A percentile compares a stretch with the other conserved stretches of the same genome.
These are phyloP conservation scores for Bothrops jararaca DNA, from an alignment of 2,113 vertebrate species.

Conservation along the genomic window DNA sequence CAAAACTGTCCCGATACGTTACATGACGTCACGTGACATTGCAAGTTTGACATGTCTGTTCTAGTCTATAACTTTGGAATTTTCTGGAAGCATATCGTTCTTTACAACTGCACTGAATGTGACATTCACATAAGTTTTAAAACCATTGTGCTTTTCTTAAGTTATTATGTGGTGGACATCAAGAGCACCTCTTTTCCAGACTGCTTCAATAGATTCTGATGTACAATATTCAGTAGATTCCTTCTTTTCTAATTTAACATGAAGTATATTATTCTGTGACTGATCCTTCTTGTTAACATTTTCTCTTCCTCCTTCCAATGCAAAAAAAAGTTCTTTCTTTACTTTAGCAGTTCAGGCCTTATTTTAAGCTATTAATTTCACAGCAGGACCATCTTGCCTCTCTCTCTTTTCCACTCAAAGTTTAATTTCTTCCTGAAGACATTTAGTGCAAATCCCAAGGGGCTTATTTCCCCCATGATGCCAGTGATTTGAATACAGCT, in stretches of 20 bases:
- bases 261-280: slow-evolving; percentile 31
- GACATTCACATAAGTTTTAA: not conserved
- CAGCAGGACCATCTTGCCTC: not conserved
- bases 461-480: slow-evolving; percentile 8
- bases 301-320: not conserved
- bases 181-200: slow-evolving; percentile 7
- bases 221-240: slow-evolving; percentile 36
- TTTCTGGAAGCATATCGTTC: not conserved
- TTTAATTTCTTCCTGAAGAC: slow-evolving; percentile 50
- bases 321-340: slow-evolving; percentile 26
- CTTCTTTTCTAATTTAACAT: slow-evolving; percentile 39
- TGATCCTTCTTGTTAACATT: slow-evolving; percentile 16
- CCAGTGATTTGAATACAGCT: slow-evolving; percentile 20
- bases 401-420: slow-evolving; percentile 30
- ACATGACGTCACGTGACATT: not conserved
- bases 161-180: slow-evolving; percentile 34
- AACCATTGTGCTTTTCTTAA: slow-evolving; percentile 9
- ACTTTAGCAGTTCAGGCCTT: slow-evolving; percentile 1
- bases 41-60: not conserved
- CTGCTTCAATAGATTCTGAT: slow-evolving; percentile 20
- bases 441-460: slow-evolving; percentile 43
- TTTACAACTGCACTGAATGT: not conserved
- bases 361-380: slow-evolving; percentile 41
- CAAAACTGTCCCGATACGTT: not conserved
- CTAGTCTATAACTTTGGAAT: not conserved